Percentiles rank a stretch among this genome's conserved stretches.
Conservation (phyloP, 1,140 invertebrate species). For the Hypothenemus hampei region DNA sequence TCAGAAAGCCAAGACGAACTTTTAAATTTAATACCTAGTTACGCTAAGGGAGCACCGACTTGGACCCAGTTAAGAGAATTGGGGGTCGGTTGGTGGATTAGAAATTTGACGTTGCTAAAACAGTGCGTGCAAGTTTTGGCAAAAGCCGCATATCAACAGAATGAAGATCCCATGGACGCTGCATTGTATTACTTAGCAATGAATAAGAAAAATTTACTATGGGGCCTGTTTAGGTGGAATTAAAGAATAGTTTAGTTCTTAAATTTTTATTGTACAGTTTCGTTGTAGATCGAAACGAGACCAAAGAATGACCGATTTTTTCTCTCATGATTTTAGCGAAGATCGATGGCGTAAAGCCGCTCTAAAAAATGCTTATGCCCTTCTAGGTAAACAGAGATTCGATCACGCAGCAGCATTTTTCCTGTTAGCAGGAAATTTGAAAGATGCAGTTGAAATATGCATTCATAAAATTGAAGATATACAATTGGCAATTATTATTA, state of each 20-base stretch:
- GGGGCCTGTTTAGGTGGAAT: conserved; percentile 75
- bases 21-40: conserved; percentile 83
- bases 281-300: conserved; percentile 69
- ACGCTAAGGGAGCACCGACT: conserved; percentile 73
- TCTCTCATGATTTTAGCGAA: conserved; percentile 89
- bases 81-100: conserved; percentile 95
- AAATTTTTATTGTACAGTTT: neutral
- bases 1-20: conserved; percentile 97
- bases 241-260: neutral
- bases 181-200: conserved; percentile 97
- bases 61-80: conserved; percentile 93
- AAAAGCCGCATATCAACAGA: conserved; percentile 82
- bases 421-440: conserved; percentile 84
- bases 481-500: conserved; percentile 92
- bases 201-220: conserved; percentile 96
- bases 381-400: conserved; percentile 93
- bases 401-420: conserved; percentile 94
- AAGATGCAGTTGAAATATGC: conserved; percentile 85
- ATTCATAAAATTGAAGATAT: conserved; percentile 92
- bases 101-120: conserved; percentile 76
- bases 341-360: conserved; percentile 95
- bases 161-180: conserved; percentile 94
- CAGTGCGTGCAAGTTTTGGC: conserved; percentile 90
- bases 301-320: conserved; percentile 91
- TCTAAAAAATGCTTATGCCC: conserved; percentile 93